A percentile compares a stretch with the other conserved stretches of the same genome.
Evolutionary conservation across 2,888 invertebrate genomes (phyloP).

Genomic region (Monoplex corrugatus): DNA sequence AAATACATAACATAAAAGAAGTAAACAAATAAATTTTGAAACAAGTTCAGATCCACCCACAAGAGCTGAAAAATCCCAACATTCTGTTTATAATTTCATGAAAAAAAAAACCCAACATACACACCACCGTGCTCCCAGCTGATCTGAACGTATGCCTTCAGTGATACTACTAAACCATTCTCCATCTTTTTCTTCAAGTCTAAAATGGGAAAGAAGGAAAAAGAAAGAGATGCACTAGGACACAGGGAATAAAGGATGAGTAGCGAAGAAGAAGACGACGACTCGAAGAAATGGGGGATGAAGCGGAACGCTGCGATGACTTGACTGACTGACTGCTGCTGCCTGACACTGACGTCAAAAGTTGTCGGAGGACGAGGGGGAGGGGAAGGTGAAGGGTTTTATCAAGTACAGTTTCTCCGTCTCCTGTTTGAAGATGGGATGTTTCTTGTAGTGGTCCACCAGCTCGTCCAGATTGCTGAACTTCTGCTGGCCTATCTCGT

Average conservation of each 20-base stretch:
- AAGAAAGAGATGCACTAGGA: too few relatives aligned
- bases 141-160: too few relatives aligned
- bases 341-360: constrained; percentile 45
- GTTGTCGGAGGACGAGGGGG: constrained; percentile 53
- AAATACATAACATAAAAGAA: too few relatives aligned
- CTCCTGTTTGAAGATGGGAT: constrained; percentile 96
- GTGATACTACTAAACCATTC: too few relatives aligned
- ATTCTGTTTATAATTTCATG: too few relatives aligned
- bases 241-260: neutral
- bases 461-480: constrained; percentile 97
- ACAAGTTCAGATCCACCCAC: too few relatives aligned
- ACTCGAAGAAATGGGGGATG: neutral
- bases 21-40: too few relatives aligned
- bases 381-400: constrained; percentile 87
- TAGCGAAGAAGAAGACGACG: neutral
- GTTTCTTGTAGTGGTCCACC: constrained; percentile 98
- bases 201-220: neutral
- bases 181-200: too few relatives aligned
- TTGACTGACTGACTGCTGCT: too few relatives aligned
- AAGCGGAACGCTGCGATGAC: constrained; percentile 5
- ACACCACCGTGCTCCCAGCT: neutral
- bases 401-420: constrained; percentile 96
- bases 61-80: too few relatives aligned
- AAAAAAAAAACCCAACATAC: neutral
- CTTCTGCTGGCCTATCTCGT: constrained; percentile 98